Base-by-base conservation (phyloP, 2,888 invertebrate genomes). In the Molanna angustata region DNA sequence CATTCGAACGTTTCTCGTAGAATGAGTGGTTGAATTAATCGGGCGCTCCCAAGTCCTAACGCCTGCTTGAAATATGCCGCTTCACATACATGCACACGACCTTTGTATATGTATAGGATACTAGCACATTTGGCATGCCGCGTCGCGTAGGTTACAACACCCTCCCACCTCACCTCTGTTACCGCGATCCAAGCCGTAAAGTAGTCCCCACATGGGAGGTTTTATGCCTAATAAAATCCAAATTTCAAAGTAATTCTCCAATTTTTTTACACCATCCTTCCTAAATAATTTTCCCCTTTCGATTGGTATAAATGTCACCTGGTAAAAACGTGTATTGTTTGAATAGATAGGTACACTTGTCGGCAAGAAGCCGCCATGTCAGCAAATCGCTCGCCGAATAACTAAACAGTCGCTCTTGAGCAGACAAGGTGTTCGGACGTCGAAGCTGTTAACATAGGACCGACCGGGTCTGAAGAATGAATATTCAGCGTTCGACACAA, bases 391-490 rank as follows among this genome's bases (percentile, higher is more conserved):
- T 42, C 13, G 14, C 40, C 27, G 46, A 22, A 14, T 33, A 32
- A 20, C 45, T 37, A 42, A 17, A 32, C 54, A 54, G 50, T 54
- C 54, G 54, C 50, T 31, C 39, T 54, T 33, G 33, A 45, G 40
- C 54, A 50, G 54, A 31, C 41, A 42, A 27, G 46, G 45, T n/a
- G 42, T 33, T 39, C n/a, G 41, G 54, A 54, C 54, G 47, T 46
- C 20, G 41, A 33, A 33, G 40, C 42, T 41, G 46, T 31, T 50
- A 40, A 40, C 47, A 47, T 22, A 51, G 46, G 54, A 50, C 50
- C 47, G 41, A 50, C 35, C 46, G 49, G 54, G 49, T 54, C 50
- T 50, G 49, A 50, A 54, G 54, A 54, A 54, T 54, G 54, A 54
- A 50, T 54, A 54, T 47, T 50, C 50, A 51, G 54, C 46, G 54